phyloP scores from a whole-genome alignment of 2,888 invertebrate genomes.

The Xanthorhoe designata region DNA sequence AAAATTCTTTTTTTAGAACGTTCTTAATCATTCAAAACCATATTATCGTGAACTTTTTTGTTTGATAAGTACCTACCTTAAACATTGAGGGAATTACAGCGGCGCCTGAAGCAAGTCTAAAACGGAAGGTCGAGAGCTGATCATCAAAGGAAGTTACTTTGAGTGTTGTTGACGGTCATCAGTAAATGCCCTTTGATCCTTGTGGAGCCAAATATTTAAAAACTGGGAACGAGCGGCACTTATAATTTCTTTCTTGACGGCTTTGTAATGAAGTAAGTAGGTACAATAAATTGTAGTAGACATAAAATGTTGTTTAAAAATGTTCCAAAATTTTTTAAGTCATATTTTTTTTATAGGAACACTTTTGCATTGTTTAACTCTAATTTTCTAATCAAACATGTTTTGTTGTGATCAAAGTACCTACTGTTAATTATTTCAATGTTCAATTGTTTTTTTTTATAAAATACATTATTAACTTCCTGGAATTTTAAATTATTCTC shows the following conservation, averaged over 20 bases:
- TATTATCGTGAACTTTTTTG: constrained; percentile 15
- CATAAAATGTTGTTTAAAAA: too few species aligned
- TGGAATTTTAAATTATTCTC: too few species aligned
- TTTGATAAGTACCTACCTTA: constrained; percentile 38
- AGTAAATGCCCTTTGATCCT: constrained; percentile 66
- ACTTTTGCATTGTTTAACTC: not conserved
- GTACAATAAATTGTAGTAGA: too few species aligned
- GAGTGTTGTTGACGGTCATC: constrained; percentile 69
- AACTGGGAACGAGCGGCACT: constrained; percentile 3
- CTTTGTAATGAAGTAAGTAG: not conserved
- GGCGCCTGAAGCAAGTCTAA: constrained; percentile 55
- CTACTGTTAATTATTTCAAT: too few species aligned
- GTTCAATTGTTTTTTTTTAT: too few species aligned
- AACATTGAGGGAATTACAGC: constrained; percentile 53
- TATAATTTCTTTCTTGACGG: constrained; percentile 2
- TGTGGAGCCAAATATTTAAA: constrained; percentile 63
- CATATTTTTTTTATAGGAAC: not conserved
- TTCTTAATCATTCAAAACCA: constrained; percentile 5
- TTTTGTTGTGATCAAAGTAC: too few species aligned
- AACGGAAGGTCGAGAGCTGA: constrained; percentile 58
- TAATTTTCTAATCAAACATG: too few species aligned
- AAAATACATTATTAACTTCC: too few species aligned
- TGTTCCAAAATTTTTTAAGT: too few species aligned
- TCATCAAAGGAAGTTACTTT: constrained; percentile 69
- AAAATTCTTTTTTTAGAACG: not conserved